A percentile compares a stretch with the other conserved stretches of the same genome.
Conservation (phyloP, 2,113 vertebrate species). For the Xyrauchen texanus region DNA sequence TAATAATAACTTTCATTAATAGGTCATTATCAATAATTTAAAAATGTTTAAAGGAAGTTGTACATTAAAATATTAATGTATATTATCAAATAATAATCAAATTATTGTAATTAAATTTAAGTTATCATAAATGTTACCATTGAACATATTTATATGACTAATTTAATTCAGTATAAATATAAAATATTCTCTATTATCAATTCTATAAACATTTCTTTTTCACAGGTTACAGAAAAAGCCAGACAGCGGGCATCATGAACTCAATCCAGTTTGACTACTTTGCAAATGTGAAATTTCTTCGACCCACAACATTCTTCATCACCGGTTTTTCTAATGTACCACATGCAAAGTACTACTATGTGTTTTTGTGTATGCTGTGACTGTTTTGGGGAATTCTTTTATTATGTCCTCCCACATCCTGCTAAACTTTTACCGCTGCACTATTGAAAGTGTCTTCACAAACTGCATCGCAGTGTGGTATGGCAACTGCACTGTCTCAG, state of each 20-base stretch:
- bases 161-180: background rate
- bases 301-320: constrained; percentile 33
- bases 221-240: background rate
- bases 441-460: no score
- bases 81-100: background rate
- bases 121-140: background rate
- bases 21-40: no score
- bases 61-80: background rate
- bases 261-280: background rate
- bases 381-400: constrained; percentile 22
- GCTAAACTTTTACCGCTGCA: no score
- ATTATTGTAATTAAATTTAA: background rate
- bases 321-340: constrained; percentile 40
- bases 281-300: constrained; percentile 1
- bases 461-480: no score
- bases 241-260: background rate
- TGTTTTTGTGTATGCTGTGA: constrained; percentile 38
- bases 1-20: no score
- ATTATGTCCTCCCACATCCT: no score
- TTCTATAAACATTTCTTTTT: background rate
- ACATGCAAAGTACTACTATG: constrained; percentile 36
- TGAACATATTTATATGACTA: no score
- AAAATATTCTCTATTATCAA: background rate
- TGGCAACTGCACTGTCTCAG: no score
- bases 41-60: background rate